Evolutionary conservation across 2,113 vertebrate species (phyloP).

Genomic region (Garra rufa): DNA sequence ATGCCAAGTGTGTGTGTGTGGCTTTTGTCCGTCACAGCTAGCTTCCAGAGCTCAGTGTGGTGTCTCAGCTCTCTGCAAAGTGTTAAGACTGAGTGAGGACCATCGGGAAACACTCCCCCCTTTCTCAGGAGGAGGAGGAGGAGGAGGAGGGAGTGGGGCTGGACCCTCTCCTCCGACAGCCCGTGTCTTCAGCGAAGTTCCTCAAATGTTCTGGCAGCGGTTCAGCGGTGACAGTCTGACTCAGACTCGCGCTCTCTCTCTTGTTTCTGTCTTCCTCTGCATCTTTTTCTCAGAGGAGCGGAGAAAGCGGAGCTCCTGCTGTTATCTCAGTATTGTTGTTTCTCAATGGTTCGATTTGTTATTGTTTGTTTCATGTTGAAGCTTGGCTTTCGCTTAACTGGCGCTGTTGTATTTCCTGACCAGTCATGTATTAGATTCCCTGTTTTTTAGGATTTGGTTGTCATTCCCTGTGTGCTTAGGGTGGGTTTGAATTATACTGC

Average conservation of each 20-base stretch:
- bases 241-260: not conserved
- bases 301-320: constrained; percentile 25
- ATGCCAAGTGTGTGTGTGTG: constrained; percentile 67
- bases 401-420: constrained; percentile 45
- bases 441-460: not conserved
- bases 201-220: constrained; percentile 70
- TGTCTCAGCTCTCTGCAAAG: constrained; percentile 60
- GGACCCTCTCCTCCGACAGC: constrained; percentile 36
- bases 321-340: constrained; percentile 27
- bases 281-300: not conserved
- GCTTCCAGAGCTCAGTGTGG: constrained; percentile 73
- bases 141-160: constrained; percentile 42
- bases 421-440: not conserved
- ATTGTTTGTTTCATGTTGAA: constrained; percentile 45
- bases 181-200: constrained; percentile 58
- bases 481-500: not conserved
- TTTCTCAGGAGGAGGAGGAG: constrained; percentile 61
- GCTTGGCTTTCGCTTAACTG: constrained; percentile 57
- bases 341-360: constrained; percentile 33
- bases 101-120: constrained; percentile 65
- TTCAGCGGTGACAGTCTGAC: not conserved
- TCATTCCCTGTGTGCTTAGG: not conserved
- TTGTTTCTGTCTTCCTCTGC: not conserved
- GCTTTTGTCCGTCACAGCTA: constrained; percentile 63
- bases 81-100: constrained; percentile 70